phyloP scores from a whole-genome alignment of 1,140 invertebrate species.

The Bradynema listronoti region DNA sequence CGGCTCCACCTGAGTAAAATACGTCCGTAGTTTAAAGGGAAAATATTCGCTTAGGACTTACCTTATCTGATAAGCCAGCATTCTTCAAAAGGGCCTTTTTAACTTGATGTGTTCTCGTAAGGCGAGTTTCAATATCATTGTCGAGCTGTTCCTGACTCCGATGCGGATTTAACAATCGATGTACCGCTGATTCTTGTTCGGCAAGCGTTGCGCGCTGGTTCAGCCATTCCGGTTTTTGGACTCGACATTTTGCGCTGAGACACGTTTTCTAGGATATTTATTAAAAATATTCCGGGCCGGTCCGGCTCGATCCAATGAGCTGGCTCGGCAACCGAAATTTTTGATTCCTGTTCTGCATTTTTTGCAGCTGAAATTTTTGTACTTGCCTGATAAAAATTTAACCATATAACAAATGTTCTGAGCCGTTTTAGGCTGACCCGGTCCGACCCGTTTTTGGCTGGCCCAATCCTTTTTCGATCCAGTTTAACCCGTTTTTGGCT shows the following conservation, averaged over 20 bases:
- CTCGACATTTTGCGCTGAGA: constrained; percentile 3
- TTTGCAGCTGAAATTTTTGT: constrained; percentile 11
- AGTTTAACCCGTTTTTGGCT: too few relatives aligned
- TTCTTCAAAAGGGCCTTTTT: constrained; percentile 41
- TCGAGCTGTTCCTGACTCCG: constrained; percentile 29
- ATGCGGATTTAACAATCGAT: constrained; percentile 8
- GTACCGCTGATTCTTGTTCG: constrained; percentile 22
- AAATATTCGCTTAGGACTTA: not conserved
- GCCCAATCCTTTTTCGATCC: too few relatives aligned
- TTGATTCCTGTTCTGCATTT: constrained; percentile 7
- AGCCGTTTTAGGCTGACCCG: not conserved
- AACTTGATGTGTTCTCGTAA: constrained; percentile 38
- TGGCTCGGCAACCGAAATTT: constrained; percentile 3
- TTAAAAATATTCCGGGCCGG: constrained; percentile 8
- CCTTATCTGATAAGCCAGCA: constrained; percentile 33
- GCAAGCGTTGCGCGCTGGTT: constrained; percentile 26
- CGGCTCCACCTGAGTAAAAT: constrained; percentile 28
- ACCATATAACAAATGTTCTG: too few relatives aligned
- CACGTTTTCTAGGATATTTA: constrained; percentile 22
- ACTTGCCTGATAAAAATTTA: too few relatives aligned
- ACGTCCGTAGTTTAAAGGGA: not conserved
- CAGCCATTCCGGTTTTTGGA: constrained; percentile 25
- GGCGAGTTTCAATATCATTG: constrained; percentile 34
- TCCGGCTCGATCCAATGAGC: not conserved
- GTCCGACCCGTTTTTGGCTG: constrained; percentile 3